phyloP scores from a whole-genome alignment of 2,888 invertebrate species.

The Allophyes oxyacanthae region DNA sequence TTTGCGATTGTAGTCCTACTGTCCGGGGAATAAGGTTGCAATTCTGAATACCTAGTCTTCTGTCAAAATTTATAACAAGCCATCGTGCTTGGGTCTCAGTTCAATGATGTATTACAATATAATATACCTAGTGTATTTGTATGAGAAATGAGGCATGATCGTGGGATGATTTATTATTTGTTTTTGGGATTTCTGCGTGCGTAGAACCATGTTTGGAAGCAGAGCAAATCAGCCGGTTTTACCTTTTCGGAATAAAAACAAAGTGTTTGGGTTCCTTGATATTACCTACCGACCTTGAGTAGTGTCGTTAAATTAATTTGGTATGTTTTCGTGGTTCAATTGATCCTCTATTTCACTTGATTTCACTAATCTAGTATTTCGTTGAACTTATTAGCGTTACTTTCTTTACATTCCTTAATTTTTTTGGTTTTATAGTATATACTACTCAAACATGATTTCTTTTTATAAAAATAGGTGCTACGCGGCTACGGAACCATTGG shows the following conservation, averaged over 20 bases:
- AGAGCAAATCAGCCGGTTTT: not conserved
- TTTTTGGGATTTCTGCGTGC: conserved; percentile 13
- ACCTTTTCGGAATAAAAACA: not conserved
- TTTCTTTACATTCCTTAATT: not conserved
- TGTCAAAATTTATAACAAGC: conserved; percentile 39
- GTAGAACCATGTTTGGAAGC: not conserved
- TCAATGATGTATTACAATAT: conserved; percentile 49
- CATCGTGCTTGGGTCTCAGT: conserved; percentile 42
- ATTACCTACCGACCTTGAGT: not conserved
- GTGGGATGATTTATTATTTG: conserved; percentile 42
- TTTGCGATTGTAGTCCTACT: conserved; percentile 27
- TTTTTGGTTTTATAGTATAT: no score
- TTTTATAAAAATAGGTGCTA: conserved; percentile 2
- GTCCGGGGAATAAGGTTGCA: conserved; percentile 12
- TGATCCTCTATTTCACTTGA: conserved; percentile 2
- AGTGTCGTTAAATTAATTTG: conserved; percentile 23
- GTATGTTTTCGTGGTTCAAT: conserved; percentile 9
- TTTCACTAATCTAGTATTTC: conserved; percentile 13
- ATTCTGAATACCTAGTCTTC: conserved; percentile 18
- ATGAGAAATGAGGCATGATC: conserved; percentile 44
- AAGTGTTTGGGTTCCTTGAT: not conserved
- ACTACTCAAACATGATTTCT: no score
- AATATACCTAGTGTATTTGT: conserved; percentile 40
- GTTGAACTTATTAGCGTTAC: not conserved
- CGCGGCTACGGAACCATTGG: conserved; percentile 24